Base-by-base conservation (phyloP, 2,888 invertebrate genomes). In the Thelaira solivaga region DNA sequence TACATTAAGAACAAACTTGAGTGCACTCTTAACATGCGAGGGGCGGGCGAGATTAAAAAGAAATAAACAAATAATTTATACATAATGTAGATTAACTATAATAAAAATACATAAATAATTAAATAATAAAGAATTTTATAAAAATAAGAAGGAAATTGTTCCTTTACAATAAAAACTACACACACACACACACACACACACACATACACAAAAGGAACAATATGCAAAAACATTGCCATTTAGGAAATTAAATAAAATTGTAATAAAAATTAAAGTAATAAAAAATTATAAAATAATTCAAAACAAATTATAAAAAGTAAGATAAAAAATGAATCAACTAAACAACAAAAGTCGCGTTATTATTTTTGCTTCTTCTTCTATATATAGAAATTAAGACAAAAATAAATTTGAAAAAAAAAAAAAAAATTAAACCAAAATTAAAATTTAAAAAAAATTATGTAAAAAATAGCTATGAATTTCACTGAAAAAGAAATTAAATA, bases 11-110 rank as follows among this genome's bases (percentile, higher is more conserved):
- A 79, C 81, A 80, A 85, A 87, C 86, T 87, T 86, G 88, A 88
- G 89, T 89, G 89, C 89, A 89, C 88, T 88, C 86, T 87, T 84
- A 84, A 86, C 84, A 85, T 34, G 86, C 84, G 89, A 89, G 89
- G 88, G 89, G 89, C 87, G 89, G 89, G 89, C 89, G 89, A 89
- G 88, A 86, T 85, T 83, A 85, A 86, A 85, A 77, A 81, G 81
- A 81, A 81, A 82, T 81, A 26, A 80, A 76, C 62, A 80, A 81
- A 45, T 55, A 69, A 61, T 61, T 51, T 76, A 68, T 80, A 80
- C 77, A 79, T 83, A 83, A 84, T 82, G 80, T 82, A 74, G 82
- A 76, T 71, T 82, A 83, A 83, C 82, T 81, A 85, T 80, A n/a
- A n/a, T n/a, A n/a, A n/a, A n/a, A n/a, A n/a, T n/a, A n/a, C n/a